These are phyloP conservation scores for Rhinatrema bivittatum DNA, from an alignment of 2,797 vertebrate genomes.

Conservation along the genomic window DNA sequence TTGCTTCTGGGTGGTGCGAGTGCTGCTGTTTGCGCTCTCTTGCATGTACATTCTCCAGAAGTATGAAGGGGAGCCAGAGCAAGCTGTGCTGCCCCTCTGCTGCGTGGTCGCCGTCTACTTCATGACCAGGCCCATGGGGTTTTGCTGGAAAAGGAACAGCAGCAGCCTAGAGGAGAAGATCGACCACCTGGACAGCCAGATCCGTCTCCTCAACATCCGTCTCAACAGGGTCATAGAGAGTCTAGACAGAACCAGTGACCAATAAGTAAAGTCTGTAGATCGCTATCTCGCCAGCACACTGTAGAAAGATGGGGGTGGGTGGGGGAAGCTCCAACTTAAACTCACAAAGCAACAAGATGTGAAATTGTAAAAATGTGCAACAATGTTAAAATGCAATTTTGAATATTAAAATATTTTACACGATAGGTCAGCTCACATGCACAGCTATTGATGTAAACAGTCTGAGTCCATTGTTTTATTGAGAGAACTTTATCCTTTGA, in stretches of 20 bases:
- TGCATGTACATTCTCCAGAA: slow-evolving; percentile 97
- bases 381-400: slow-evolving; percentile 17
- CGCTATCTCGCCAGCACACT: slow-evolving; percentile 32
- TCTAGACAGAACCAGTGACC: slow-evolving; percentile 71
- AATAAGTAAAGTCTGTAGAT: slow-evolving; percentile 38
- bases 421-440: slow-evolving; percentile 15
- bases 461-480: too few relatives aligned
- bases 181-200: slow-evolving; percentile 87
- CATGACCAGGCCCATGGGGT: slow-evolving; percentile 87
- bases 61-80: slow-evolving; percentile 87
- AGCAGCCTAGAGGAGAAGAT: slow-evolving; percentile 88
- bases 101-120: slow-evolving; percentile 90
- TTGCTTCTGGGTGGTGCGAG: slow-evolving; percentile 85
- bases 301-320: slow-evolving; percentile 1
- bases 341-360: slow-evolving; percentile 26
- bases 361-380: slow-evolving; percentile 26
- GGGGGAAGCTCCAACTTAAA: slow-evolving; percentile 23
- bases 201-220: slow-evolving; percentile 90
- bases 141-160: slow-evolving; percentile 75
- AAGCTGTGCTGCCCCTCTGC: slow-evolving; percentile 81
- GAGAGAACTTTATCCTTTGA: slow-evolving; percentile 48
- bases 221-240: slow-evolving; percentile 85
- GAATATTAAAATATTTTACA: background rate
- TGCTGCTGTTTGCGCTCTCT: slow-evolving; percentile 80
- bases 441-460: too few relatives aligned